Evolutionary conservation across 2,797 vertebrate genomes (phyloP), one percentile per base, ranked within the genome.

Genomic region (Streptopelia turtur): DNA sequence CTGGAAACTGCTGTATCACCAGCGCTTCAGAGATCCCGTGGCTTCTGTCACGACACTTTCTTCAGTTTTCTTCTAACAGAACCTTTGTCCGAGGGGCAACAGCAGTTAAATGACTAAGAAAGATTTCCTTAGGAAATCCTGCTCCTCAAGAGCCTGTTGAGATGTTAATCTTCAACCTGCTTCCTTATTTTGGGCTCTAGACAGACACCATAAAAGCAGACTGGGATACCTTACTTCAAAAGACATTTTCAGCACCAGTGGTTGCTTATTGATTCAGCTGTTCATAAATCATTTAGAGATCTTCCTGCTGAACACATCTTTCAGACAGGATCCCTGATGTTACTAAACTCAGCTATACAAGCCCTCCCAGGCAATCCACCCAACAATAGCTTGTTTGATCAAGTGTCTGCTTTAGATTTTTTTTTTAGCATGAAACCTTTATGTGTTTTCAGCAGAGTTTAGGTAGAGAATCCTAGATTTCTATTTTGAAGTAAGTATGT

Each of bases 221-320:
- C 66, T 71, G 57, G 74, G 83, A 91, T 93, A 83, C 87, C 89
- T 93, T 57, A 66, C 83, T 96, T 97, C 94, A 97, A 93, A 96
- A 94, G 89, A 83, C 79, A 76, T 96, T 97, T 97, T 96, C 96
- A 94, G 45, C 94, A 90, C 92, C 85, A 95, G 47, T 93, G 85
- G 78, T 87, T 97, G 87, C 92, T 95, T 95, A 96, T 96, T 94
- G 96, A 96, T 96, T 96, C 85, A 93, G 85, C 74, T 90, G 69
- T 74, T 96, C 94, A 97, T 97, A 95, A 97, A 97, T 97, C 93
- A 97, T 97, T 97, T 95, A 97, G 94, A 92, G 83, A 95, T 87
- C 85, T 43, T 96, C 87, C 93, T 89, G 93, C 87, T 94, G 79
- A 93, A 91, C 94, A 95, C 69, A 75, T 87, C 86, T 91, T 94